phyloP scores from a whole-genome alignment of 2,113 vertebrate genomes.

The Cochlearius cochlearius region DNA sequence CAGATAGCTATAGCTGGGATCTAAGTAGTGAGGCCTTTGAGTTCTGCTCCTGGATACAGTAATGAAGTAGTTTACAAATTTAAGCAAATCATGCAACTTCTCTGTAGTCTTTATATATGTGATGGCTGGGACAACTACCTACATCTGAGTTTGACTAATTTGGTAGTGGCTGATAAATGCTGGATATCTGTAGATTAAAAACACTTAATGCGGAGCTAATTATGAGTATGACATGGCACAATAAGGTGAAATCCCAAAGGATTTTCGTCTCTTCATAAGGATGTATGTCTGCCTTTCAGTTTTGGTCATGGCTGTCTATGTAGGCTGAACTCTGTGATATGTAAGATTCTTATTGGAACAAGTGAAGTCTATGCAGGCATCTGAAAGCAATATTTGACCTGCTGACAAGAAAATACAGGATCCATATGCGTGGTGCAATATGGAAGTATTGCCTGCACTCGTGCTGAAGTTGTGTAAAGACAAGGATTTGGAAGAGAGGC shows the following conservation, averaged over 20 bases:
- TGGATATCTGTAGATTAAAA: not conserved
- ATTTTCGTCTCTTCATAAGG: not conserved
- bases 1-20: not conserved
- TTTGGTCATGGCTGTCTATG: not conserved
- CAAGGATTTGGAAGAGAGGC: not conserved
- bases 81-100: not conserved
- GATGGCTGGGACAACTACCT: not conserved
- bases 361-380: not conserved
- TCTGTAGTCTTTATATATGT: not conserved
- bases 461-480: not conserved
- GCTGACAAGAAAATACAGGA: conserved; percentile 4
- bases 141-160: not conserved
- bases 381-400: conserved; percentile 37
- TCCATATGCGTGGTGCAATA: not conserved
- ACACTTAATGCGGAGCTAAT: not conserved
- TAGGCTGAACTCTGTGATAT: not conserved
- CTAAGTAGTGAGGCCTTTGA: not conserved
- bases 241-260: not conserved
- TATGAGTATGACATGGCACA: not conserved
- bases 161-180: not conserved
- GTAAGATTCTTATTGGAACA: not conserved
- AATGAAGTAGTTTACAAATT: not conserved
- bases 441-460: not conserved
- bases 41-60: not conserved
- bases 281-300: not conserved